These are phyloP conservation scores for Armadillidium nasatum DNA, from an alignment of 1,140 invertebrate species.

Conservation along the genomic window DNA sequence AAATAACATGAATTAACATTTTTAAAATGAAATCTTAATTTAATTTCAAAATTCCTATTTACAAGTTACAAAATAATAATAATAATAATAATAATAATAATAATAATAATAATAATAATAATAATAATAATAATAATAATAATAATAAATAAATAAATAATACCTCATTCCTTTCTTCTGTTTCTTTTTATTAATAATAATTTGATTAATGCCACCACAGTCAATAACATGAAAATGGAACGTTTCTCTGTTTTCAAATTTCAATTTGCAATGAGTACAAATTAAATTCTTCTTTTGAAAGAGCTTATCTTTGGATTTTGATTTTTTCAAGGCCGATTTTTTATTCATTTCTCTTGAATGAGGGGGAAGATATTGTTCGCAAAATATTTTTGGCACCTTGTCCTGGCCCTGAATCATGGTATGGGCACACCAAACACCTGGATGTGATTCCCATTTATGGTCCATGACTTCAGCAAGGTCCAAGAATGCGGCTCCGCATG, in stretches of 20 bases:
- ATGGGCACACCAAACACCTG: constrained; percentile 40
- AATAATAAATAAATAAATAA: no score
- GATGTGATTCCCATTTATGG: constrained; percentile 41
- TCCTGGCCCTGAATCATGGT: constrained; percentile 40
- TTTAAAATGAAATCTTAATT: no score
- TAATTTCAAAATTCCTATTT: no score
- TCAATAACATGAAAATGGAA: constrained; percentile 41
- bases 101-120: background rate
- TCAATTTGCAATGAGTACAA: constrained; percentile 27
- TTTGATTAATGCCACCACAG: constrained; percentile 36
- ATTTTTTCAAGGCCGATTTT: background rate
- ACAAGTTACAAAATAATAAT: background rate
- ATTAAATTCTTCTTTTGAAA: background rate
- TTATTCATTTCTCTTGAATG: constrained; percentile 12
- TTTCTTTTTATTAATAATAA: constrained; percentile 33
- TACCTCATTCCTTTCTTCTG: constrained; percentile 40
- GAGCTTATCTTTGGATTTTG: background rate
- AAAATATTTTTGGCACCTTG: constrained; percentile 32
- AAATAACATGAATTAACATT: no score
- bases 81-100: no score
- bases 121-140: no score
- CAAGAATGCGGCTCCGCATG: constrained; percentile 35
- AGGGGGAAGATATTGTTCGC: constrained; percentile 35
- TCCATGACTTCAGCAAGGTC: constrained; percentile 43
- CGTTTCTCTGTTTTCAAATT: constrained; percentile 12